Percentiles rank a stretch among this genome's conserved stretches.
Evolutionary conservation across 37 sponge, comb jelly and placozoan genomes (phyloP).

Genomic region (Ephydatia muelleri): DNA sequence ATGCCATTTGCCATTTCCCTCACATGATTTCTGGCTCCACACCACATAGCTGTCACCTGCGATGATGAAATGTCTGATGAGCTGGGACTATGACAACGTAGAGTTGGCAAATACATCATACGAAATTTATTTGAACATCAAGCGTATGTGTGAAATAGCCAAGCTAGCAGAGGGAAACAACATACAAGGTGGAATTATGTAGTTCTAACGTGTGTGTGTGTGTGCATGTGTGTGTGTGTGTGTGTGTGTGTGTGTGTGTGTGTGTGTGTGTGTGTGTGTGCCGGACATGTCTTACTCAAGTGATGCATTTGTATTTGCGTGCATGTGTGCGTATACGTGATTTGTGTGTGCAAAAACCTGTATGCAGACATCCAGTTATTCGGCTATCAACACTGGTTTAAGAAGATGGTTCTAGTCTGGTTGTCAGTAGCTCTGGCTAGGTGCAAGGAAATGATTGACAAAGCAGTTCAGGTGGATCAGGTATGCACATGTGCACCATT

Average conservation of each 20-base stretch:
- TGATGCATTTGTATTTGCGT: too few relatives aligned
- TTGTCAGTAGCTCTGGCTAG: constrained; percentile 7
- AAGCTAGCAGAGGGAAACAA: background rate
- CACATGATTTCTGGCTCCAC: too few relatives aligned
- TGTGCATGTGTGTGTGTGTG: background rate
- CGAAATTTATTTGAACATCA: background rate
- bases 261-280: background rate
- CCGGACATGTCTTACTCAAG: too few relatives aligned
- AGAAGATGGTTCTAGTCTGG: constrained; percentile 43
- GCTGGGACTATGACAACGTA: background rate
- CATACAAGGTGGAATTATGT: background rate
- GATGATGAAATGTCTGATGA: background rate
- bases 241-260: background rate
- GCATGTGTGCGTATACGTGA: background rate
- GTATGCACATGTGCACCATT: constrained; percentile 5
- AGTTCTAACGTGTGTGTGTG: too few relatives aligned
- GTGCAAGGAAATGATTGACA: constrained; percentile 22
- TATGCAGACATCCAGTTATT: background rate
- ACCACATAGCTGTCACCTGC: background rate
- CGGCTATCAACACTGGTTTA: constrained; percentile 49
- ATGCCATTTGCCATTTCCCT: background rate
- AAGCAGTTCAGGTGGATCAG: constrained; percentile 47
- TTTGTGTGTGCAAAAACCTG: too few relatives aligned
- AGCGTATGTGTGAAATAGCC: background rate
- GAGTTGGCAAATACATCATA: background rate